Evolutionary conservation across 2,888 invertebrate genomes (phyloP).

Genomic region (Nebria salina): DNA sequence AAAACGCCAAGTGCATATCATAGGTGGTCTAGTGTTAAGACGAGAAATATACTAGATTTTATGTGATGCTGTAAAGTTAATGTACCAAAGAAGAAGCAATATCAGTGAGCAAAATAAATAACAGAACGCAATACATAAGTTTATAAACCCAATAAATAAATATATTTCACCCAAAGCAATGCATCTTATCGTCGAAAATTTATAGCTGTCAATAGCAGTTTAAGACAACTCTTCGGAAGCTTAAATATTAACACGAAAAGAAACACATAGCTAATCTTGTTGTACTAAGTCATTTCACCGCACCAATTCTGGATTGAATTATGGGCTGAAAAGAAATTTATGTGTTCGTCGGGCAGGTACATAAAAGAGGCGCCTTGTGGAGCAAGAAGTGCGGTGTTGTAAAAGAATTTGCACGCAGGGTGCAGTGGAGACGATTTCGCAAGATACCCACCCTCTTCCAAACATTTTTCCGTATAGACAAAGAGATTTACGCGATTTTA

Average conservation of each 20-base stretch:
- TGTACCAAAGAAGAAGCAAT: too few relatives aligned
- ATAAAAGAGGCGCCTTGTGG: constrained; percentile 30
- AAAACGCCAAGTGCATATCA: neutral
- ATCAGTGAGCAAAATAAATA: too few relatives aligned
- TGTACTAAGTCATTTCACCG: constrained; percentile 43
- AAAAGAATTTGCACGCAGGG: constrained; percentile 21
- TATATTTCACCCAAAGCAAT: constrained; percentile 16
- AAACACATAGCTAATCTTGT: constrained; percentile 41
- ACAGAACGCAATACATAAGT: too few relatives aligned
- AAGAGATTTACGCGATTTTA: constrained; percentile 47
- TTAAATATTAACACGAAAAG: constrained; percentile 45
- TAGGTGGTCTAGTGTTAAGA: too few relatives aligned
- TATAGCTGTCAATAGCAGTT: constrained; percentile 38
- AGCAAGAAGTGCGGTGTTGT: constrained; percentile 2
- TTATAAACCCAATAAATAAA: neutral
- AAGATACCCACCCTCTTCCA: neutral
- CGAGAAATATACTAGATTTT: too few relatives aligned
- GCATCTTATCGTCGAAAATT: constrained; percentile 34
- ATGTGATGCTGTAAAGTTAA: too few relatives aligned
- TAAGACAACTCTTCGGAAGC: constrained; percentile 37
- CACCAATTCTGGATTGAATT: constrained; percentile 44
- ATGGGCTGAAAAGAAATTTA: constrained; percentile 38
- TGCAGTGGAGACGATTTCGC: constrained; percentile 15
- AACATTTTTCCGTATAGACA: constrained; percentile 8
- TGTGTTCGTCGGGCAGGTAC: constrained; percentile 37